Conservation (phyloP, 2,888 invertebrate genomes). For the Nasonia oneida region DNA sequence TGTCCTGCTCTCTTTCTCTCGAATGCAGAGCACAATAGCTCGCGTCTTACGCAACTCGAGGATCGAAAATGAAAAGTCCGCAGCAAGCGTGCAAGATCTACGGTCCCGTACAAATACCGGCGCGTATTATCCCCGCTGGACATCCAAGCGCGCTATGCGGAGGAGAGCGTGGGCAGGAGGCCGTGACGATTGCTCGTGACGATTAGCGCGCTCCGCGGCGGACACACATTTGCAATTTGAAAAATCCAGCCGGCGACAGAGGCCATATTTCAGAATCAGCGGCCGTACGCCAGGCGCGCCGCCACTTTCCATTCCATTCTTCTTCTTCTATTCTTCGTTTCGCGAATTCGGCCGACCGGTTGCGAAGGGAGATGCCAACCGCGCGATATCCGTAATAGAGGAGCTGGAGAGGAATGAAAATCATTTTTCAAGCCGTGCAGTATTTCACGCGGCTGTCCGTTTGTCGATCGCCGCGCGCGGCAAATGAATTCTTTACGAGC, state of each 20-base stretch:
- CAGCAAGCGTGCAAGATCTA: background rate
- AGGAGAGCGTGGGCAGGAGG: constrained; percentile 46
- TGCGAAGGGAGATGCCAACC: no score
- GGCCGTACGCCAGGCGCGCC: constrained; percentile 23
- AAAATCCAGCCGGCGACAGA: constrained; percentile 46
- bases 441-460: constrained; percentile 21
- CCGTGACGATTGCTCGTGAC: constrained; percentile 62
- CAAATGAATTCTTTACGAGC: constrained; percentile 28
- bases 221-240: constrained; percentile 52
- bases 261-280: constrained; percentile 67
- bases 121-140: constrained; percentile 3
- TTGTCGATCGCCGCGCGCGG: no score
- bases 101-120: background rate
- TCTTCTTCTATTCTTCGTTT: background rate
- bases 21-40: no score
- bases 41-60: background rate
- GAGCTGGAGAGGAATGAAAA: background rate
- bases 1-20: no score
- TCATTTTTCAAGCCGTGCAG: constrained; percentile 38
- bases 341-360: no score
- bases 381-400: background rate
- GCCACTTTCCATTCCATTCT: background rate
- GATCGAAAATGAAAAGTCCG: background rate
- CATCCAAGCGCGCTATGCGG: background rate
- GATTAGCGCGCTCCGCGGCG: constrained; percentile 39